Conservation (phyloP, 2,797 vertebrate species). For the Tokudaia muenninki region DNA sequence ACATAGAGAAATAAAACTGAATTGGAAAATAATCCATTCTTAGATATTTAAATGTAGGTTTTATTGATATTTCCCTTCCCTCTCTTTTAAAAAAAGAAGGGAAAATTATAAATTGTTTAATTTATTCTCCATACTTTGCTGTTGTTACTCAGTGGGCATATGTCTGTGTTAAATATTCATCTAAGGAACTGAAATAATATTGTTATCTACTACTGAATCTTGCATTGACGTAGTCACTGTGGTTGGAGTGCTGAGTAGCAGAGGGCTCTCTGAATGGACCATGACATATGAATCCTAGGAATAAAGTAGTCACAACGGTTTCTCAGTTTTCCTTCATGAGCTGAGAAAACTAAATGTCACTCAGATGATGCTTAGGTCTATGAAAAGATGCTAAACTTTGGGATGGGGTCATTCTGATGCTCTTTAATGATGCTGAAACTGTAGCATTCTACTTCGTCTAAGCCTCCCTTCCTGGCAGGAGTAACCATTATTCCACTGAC, state of each 20-base stretch:
- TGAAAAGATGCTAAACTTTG: background rate
- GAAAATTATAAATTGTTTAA: background rate
- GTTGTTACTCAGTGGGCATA: background rate
- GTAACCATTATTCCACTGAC: background rate
- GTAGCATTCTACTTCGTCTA: background rate
- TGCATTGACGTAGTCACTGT: background rate
- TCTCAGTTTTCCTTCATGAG: background rate
- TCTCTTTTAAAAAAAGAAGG: background rate
- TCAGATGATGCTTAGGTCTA: background rate
- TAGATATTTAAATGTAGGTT: background rate
- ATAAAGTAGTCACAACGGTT: background rate
- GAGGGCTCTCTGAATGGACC: background rate
- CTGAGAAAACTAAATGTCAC: background rate
- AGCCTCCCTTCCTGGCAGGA: background rate
- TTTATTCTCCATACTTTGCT: background rate
- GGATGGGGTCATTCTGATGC: background rate
- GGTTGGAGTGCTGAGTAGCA: background rate
- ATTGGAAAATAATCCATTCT: background rate
- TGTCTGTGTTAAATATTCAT: background rate
- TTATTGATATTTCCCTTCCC: background rate
- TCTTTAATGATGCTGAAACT: background rate
- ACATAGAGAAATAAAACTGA: background rate
- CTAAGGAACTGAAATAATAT: background rate
- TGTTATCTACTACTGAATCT: background rate
- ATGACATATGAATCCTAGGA: background rate